phyloP scores from a whole-genome alignment of 2,888 invertebrate species.

The Strigamia crassipes region DNA sequence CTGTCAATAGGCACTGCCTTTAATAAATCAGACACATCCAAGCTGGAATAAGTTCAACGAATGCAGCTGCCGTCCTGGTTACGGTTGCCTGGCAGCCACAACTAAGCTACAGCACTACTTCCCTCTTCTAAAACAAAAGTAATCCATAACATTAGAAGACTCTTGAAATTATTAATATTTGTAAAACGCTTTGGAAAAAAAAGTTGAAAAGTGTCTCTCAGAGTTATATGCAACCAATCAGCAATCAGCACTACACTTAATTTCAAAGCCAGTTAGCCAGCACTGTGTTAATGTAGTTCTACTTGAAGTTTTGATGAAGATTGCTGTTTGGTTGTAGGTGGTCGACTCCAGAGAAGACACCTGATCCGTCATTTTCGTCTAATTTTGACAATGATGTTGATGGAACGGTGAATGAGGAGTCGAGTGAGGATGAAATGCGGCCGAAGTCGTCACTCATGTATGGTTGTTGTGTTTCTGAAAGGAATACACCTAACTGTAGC shows the following conservation, averaged over 20 bases:
- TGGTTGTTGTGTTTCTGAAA: constrained; percentile 19
- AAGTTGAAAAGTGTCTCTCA: neutral
- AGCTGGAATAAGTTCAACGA: too few species aligned
- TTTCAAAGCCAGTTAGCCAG: neutral
- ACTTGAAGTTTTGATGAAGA: neutral
- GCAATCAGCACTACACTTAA: neutral
- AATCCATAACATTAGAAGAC: too few species aligned
- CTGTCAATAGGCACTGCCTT: too few species aligned
- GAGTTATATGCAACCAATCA: neutral
- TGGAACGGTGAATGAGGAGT: constrained; percentile 8
- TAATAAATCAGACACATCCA: too few species aligned
- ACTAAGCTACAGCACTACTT: too few species aligned
- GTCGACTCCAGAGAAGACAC: constrained; percentile 3
- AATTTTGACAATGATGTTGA: constrained; percentile 8
- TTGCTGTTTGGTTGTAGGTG: constrained; percentile 30
- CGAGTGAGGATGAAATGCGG: neutral
- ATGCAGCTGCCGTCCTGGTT: too few species aligned
- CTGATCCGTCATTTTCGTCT: neutral
- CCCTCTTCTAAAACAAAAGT: too few species aligned
- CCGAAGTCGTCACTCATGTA: neutral
- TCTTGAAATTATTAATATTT: too few species aligned
- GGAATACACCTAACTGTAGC: constrained; percentile 22
- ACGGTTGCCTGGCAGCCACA: too few species aligned
- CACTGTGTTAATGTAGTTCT: neutral
- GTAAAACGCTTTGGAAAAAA: too few species aligned